Evolutionary conservation across 92 coral and sea anemone genomes (phyloP).

Genomic region (Metridium senile): DNA sequence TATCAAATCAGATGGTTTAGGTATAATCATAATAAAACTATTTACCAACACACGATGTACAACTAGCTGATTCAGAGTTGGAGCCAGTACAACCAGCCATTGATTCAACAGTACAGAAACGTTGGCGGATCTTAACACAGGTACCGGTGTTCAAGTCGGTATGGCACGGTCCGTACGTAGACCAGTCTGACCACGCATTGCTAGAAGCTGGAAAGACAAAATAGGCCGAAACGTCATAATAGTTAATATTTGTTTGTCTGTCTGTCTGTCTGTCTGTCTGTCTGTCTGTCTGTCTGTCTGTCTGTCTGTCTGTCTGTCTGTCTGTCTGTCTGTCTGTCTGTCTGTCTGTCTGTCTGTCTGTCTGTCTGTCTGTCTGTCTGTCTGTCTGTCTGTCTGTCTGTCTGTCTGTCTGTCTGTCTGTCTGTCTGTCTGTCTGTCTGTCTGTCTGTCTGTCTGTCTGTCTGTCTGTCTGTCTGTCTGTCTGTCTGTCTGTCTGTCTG

Average conservation of each 20-base stretch:
- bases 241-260: neutral
- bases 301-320: constrained; percentile 1
- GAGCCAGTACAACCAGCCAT: constrained; percentile 19
- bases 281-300: constrained; percentile 5
- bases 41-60: constrained; percentile 14
- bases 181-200: constrained; percentile 30
- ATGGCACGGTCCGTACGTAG: constrained; percentile 11
- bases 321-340: neutral
- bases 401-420: constrained; percentile 10
- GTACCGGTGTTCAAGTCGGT: constrained; percentile 3
- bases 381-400: neutral
- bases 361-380: neutral
- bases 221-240: neutral
- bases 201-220: constrained; percentile 12
- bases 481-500: constrained; percentile 6
- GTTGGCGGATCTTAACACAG: constrained; percentile 19
- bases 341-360: constrained; percentile 8
- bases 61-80: neutral
- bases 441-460: neutral
- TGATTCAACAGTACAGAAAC: constrained; percentile 31
- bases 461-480: constrained; percentile 1
- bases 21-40: too few species aligned
- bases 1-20: too few species aligned
- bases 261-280: constrained; percentile 11
- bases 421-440: constrained; percentile 8